A percentile compares a stretch with the other conserved stretches of the same genome.
phyloP scores from a whole-genome alignment of 1,140 invertebrate genomes.

The Trichogramma pretiosum region DNA sequence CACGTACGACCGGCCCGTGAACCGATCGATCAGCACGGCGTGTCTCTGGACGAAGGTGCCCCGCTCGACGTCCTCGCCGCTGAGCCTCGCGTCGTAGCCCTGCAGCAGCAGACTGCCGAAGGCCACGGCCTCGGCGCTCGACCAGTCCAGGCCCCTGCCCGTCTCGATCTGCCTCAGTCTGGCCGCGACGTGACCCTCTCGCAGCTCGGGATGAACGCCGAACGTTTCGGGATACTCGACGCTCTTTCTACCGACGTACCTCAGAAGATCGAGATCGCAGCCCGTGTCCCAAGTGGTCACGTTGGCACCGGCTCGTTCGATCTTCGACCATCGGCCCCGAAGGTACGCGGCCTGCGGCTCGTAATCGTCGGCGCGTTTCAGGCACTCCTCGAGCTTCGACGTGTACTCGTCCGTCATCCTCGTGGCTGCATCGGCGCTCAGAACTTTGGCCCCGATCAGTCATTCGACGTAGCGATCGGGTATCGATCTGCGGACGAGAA shows the following conservation, averaged over 20 bases:
- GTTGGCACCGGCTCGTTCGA: neutral
- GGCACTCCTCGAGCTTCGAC: slow-evolving; percentile 29
- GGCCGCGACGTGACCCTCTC: slow-evolving; percentile 38
- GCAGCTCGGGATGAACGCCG: neutral
- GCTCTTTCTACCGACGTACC: slow-evolving; percentile 32
- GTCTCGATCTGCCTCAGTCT: slow-evolving; percentile 54
- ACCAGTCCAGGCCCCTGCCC: slow-evolving; percentile 74
- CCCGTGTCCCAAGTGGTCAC: slow-evolving; percentile 51
- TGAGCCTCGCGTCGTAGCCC: slow-evolving; percentile 53
- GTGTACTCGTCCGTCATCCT: slow-evolving; percentile 45
- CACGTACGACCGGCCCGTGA: slow-evolving; percentile 55
- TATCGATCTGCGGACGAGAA: neutral
- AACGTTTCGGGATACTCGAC: neutral
- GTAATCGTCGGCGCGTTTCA: slow-evolving; percentile 22
- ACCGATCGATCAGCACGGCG: slow-evolving; percentile 78
- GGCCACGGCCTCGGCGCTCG: slow-evolving; percentile 73
- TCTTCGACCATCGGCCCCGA: slow-evolving; percentile 47
- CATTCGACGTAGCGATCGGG: too few species aligned
- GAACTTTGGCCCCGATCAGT: too few species aligned
- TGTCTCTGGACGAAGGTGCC: slow-evolving; percentile 77
- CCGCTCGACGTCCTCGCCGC: slow-evolving; percentile 80
- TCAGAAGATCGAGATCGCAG: slow-evolving; percentile 61
- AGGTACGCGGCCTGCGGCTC: slow-evolving; percentile 57
- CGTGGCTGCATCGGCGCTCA: slow-evolving; percentile 53
- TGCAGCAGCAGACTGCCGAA: slow-evolving; percentile 67